Evolutionary conservation across 2,797 vertebrate genomes (phyloP), one percentile per base, ranked within the genome.

Genomic region (Sphenodon punctatus): DNA sequence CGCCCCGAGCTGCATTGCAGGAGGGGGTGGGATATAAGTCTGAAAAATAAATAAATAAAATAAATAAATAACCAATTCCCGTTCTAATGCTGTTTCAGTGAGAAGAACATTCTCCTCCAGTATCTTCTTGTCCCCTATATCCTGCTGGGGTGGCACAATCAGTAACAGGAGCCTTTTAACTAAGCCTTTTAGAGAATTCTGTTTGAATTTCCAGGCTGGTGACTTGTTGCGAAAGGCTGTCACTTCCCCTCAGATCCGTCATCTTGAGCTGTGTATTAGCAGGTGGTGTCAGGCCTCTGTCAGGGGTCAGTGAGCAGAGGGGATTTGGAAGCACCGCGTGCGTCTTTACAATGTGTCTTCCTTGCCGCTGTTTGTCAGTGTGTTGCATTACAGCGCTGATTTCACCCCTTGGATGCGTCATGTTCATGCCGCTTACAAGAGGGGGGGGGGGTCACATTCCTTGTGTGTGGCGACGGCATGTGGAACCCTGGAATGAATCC

Each of bases 211-310:
- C 68, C 78, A 58, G 65, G 65, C 83, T 43, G 70, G 61, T 76
- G 73, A 41, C 66, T 36, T 56, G 27, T 1, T 89, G 83, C 78
- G 78, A 83, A 42, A 74, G 79, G 78, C 87, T 77, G 89, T 83
- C 91, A 72, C 48, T 83, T 86, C 56, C 49, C 0, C 70, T 92
- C 14, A 67, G 43, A 56, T 81, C 79, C 56, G 56, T 69, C 78
- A 48, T 14, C 42, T 11, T 13, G 76, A 85, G 74, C 5, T 0
- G 19, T 4, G 75, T 51, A 76, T 60, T 74, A 76, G 78, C 83
- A 87, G 75, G 67, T 66, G 76, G 78, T 73, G 80, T 74, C 83
- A 73, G 68, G 89, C 63, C 83, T 76, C 83, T 71, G 67, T 70
- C 60, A 78, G 85, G 83, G 80, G 65, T 81, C 83, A 68, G 67